These are phyloP conservation scores for Bergia puertoricense DNA, from an alignment of 92 coral and sea anemone species.

Conservation along the genomic window DNA sequence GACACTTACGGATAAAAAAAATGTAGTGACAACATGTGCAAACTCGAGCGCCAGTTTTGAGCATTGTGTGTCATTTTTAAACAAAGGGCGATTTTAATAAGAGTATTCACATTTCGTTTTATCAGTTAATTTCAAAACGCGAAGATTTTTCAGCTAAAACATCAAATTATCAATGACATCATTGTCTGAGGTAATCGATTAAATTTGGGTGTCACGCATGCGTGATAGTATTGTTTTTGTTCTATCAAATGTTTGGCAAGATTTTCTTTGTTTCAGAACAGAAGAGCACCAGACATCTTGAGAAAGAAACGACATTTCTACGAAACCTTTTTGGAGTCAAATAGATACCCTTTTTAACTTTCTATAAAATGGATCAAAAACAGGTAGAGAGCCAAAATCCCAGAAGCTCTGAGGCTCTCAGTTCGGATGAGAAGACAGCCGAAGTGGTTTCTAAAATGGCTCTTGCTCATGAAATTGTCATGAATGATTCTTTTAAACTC, in stretches of 20 bases:
- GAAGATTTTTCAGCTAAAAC: not conserved
- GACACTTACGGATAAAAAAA: not conserved
- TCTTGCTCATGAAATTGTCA: conserved; percentile 92
- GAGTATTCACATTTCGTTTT: too few relatives aligned
- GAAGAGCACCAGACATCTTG: not conserved
- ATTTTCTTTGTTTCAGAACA: conserved; percentile 35
- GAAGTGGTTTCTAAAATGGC: conserved; percentile 89
- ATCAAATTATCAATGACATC: not conserved
- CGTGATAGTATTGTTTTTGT: conserved; percentile 28
- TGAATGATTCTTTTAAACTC: conserved; percentile 85
- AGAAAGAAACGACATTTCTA: not conserved
- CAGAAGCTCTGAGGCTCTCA: conserved; percentile 28
- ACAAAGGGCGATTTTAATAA: not conserved
- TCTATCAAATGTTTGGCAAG: conserved; percentile 12
- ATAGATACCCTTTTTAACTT: not conserved
- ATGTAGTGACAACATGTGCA: not conserved
- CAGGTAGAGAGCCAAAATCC: conserved; percentile 27
- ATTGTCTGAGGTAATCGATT: conserved; percentile 10
- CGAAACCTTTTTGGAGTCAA: not conserved
- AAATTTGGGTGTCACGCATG: conserved; percentile 26
- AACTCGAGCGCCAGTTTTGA: too few relatives aligned
- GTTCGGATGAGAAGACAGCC: conserved; percentile 55
- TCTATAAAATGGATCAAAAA: conserved; percentile 46
- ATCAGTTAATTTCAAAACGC: too few relatives aligned
- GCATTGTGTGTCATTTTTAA: not conserved